These are phyloP conservation scores for Hymenochirus boettgeri DNA, from an alignment of 2,113 vertebrate species.

Conservation along the genomic window DNA sequence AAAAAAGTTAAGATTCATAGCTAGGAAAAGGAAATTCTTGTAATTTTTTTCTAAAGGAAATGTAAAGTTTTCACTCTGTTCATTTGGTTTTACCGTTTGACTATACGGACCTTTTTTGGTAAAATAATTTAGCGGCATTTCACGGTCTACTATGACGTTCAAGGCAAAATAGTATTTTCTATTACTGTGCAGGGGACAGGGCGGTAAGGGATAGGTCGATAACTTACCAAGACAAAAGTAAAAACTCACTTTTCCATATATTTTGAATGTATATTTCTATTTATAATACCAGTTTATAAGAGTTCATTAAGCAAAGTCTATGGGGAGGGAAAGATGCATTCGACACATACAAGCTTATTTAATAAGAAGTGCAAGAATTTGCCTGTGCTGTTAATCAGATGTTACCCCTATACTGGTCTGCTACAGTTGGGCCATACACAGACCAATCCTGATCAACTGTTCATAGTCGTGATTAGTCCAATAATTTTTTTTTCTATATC, in stretches of 20 bases:
- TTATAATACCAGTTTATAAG: slow-evolving; percentile 84
- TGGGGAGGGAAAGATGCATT: slow-evolving; percentile 67
- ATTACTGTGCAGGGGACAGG: slow-evolving; percentile 72
- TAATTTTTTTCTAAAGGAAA: slow-evolving; percentile 79
- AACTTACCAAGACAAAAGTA: slow-evolving; percentile 66
- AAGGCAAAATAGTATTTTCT: slow-evolving; percentile 85
- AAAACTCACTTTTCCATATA: slow-evolving; percentile 80
- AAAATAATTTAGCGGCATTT: slow-evolving; percentile 81
- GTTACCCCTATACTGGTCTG: too few relatives aligned
- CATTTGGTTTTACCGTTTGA: slow-evolving; percentile 84
- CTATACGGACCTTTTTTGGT: slow-evolving; percentile 78
- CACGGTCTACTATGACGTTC: slow-evolving; percentile 81
- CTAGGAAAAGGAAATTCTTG: slow-evolving; percentile 79
- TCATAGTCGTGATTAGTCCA: too few relatives aligned
- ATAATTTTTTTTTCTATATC: too few relatives aligned
- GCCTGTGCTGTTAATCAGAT: too few relatives aligned
- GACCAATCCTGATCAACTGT: too few relatives aligned
- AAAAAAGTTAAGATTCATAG: slow-evolving; percentile 77
- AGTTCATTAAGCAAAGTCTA: slow-evolving; percentile 54
- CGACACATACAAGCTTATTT: slow-evolving; percentile 62
- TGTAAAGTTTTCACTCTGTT: slow-evolving; percentile 82
- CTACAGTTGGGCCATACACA: too few relatives aligned
- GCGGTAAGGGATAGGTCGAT: slow-evolving; percentile 73
- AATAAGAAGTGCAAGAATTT: too few relatives aligned
- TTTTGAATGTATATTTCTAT: slow-evolving; percentile 85